Percentiles rank a stretch among this genome's conserved stretches.
Conservation (phyloP, 2,888 invertebrate species). For the Calameuta filiformis region DNA sequence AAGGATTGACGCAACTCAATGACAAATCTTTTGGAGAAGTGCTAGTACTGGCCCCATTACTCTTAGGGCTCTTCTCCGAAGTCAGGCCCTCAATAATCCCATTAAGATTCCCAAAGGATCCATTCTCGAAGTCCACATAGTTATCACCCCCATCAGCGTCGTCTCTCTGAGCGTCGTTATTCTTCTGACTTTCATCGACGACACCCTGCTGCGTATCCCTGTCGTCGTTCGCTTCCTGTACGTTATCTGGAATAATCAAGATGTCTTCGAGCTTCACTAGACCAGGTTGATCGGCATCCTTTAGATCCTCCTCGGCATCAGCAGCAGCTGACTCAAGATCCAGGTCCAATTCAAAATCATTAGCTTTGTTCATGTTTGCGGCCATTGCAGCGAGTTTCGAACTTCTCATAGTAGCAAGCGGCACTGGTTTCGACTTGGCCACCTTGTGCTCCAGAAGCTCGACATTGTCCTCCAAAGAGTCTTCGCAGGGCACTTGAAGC, state of each 20-base stretch:
- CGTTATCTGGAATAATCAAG: slow-evolving; percentile 43
- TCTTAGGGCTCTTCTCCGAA: slow-evolving; percentile 9
- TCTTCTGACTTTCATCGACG: not conserved
- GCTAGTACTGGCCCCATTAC: slow-evolving; percentile 9
- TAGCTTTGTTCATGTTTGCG: slow-evolving; percentile 54
- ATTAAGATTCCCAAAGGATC: not conserved
- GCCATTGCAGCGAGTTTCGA: slow-evolving; percentile 62
- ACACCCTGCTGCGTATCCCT: not conserved
- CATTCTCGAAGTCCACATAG: slow-evolving; percentile 15
- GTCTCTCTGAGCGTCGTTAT: not conserved
- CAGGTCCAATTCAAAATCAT: slow-evolving; percentile 34
- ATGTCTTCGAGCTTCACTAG: slow-evolving; percentile 51
- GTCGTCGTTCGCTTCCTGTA: not conserved
- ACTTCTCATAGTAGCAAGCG: slow-evolving; percentile 54
- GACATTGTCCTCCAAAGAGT: slow-evolving; percentile 22
- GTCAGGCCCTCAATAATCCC: slow-evolving; percentile 8
- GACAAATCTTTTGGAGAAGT: slow-evolving; percentile 42
- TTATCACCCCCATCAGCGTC: slow-evolving; percentile 4
- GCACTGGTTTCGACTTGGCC: slow-evolving; percentile 44
- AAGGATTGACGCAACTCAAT: slow-evolving; percentile 54
- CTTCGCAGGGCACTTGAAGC: slow-evolving; percentile 49
- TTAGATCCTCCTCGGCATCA: slow-evolving; percentile 32
- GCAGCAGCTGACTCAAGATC: slow-evolving; percentile 31
- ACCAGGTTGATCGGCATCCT: slow-evolving; percentile 2
- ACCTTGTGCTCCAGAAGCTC: slow-evolving; percentile 18